These are phyloP conservation scores for Drosophila prostipennis DNA, from an alignment of 2,888 invertebrate genomes.

Conservation along the genomic window DNA sequence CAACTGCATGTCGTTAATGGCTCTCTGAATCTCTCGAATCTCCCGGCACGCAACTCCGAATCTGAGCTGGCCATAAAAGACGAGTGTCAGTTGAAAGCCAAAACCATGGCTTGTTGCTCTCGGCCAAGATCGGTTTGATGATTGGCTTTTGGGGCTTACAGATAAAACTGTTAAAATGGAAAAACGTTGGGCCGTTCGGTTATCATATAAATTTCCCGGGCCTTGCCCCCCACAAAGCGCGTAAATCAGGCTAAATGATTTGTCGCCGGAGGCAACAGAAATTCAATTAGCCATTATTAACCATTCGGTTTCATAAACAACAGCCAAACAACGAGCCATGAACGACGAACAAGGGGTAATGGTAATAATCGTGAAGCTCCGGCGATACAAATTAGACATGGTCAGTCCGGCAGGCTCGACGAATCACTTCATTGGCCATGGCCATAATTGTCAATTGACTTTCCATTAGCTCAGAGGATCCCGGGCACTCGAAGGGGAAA, in stretches of 20 bases:
- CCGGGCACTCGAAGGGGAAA: conserved; percentile 30
- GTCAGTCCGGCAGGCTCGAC: conserved; percentile 50
- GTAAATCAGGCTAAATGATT: conserved; percentile 78
- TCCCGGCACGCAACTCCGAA: conserved; percentile 25
- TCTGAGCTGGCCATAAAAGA: conserved; percentile 32
- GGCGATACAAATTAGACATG: conserved; percentile 54
- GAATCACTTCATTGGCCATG: conserved; percentile 77
- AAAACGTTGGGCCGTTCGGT: conserved; percentile 14
- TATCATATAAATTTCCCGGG: conserved; percentile 28
- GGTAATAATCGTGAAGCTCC: conserved; percentile 41
- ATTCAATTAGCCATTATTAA: conserved; percentile 81
- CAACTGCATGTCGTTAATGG: conserved; percentile 43
- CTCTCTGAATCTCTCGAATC: conserved; percentile 4
- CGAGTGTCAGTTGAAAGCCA: conserved; percentile 66
- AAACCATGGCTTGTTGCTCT: conserved; percentile 46
- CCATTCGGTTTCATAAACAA: conserved; percentile 70
- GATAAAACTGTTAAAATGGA: conserved; percentile 7
- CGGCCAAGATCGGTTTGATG: conserved; percentile 11
- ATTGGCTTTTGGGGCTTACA: conserved; percentile 1
- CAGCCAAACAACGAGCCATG: conserved; percentile 37
- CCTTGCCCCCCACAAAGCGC: conserved; percentile 62
- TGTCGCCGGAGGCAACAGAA: conserved; percentile 76
- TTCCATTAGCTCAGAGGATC: conserved; percentile 72
- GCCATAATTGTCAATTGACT: conserved; percentile 82
- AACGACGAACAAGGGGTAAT: conserved; percentile 58